Percentiles rank a stretch among this genome's conserved stretches.
phyloP scores from a whole-genome alignment of 1,140 invertebrate species.

The Pentalonia nigronervosa region DNA sequence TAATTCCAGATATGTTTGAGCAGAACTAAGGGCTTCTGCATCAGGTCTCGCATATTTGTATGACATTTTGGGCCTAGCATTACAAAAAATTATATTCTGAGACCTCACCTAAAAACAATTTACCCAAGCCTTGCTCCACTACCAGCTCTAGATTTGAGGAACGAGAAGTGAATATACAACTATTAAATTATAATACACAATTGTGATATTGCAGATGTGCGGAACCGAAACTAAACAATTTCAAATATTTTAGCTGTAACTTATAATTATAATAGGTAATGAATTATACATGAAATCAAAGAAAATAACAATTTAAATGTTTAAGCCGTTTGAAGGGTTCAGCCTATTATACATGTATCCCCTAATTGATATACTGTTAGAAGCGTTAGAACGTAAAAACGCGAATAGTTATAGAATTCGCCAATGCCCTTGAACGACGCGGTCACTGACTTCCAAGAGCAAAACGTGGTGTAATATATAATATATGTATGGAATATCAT shows the following conservation, averaged over 20 bases:
- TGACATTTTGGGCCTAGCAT: too few relatives aligned
- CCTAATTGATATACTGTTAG: not conserved
- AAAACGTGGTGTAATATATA: not conserved
- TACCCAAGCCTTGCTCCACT: too few relatives aligned
- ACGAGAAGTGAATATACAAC: not conserved
- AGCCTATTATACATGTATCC: not conserved
- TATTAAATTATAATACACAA: not conserved
- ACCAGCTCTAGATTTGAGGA: too few relatives aligned
- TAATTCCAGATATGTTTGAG: too few relatives aligned
- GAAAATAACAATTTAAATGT: not conserved
- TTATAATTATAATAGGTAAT: too few relatives aligned
- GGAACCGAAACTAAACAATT: too few relatives aligned
- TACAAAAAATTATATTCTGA: too few relatives aligned
- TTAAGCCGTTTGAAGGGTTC: not conserved
- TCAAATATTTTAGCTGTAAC: not conserved
- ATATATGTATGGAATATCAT: not conserved
- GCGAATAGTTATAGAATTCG: not conserved
- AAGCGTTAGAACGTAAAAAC: not conserved
- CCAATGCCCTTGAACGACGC: not conserved
- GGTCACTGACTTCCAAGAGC: not conserved
- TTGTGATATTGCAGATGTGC: not conserved
- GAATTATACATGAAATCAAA: not conserved
- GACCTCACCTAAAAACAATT: too few relatives aligned
- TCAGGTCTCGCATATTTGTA: too few relatives aligned
- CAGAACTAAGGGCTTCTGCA: too few relatives aligned